Base-by-base conservation (phyloP, 2,797 vertebrate species). In the Semotilus atromaculatus region DNA sequence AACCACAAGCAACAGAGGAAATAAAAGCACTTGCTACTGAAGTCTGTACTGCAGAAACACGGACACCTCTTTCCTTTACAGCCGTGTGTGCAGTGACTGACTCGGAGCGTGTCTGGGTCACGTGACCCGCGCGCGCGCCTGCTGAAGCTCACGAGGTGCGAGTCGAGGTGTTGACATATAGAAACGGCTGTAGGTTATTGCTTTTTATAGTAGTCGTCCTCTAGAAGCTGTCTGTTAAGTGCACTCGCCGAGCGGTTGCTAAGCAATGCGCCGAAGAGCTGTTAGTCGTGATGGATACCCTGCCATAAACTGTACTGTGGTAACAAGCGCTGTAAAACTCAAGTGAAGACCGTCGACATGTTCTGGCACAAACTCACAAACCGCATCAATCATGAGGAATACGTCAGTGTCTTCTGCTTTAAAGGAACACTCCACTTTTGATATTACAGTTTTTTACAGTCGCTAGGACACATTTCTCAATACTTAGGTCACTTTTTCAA, bases 111-210 rank as follows among this genome's bases (percentile, higher is more conserved):
- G 23, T 71, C 0, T 26, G 38, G 11, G 16, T 71, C 38, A 18
- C 2, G 60, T 62, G 60, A 62, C 60, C 60, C 11, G 58, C 13
- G n/a, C 23, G 55, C 5, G 0, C 55, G 23, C 13, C 58, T 60
- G n/a, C 58, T 26, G 21, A 1, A 58, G 60, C 60, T 62, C 26
- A 43, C 43, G 38, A 71, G 68, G 62, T 67, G 18, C 11, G 34
- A 38, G 34, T 38, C 19, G 26, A 48, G 60, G 53, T 70, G 83
- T 78, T 81, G 72, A 79, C 40, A 58, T 21, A 82, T 6, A 74
- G 36, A 74, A 58, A 38, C 16, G 7, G 31, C 83, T 79, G 80
- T 40, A 43, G 60, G 45, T 64, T 79, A 87, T 67, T 79, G 48
- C 48, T 38, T 72, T 40, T 14, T 21, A 34, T 31, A 73, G 6